Base-by-base conservation (phyloP, 2,113 vertebrate genomes). In the Perca flavescens region DNA sequence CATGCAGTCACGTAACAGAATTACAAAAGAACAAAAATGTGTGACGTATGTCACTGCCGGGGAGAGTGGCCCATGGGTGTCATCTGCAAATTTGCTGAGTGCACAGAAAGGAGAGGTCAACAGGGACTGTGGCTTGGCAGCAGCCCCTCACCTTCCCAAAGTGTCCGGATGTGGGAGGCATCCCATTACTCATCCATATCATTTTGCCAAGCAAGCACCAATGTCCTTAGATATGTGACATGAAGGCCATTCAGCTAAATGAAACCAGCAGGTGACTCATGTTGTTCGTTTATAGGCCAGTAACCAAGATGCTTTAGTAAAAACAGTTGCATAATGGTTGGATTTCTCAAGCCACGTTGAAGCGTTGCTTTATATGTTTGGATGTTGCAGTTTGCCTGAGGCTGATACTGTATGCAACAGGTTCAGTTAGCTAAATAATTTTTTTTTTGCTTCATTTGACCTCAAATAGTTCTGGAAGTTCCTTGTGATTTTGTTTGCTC, bases 161-260 rank as follows among this genome's bases (percentile, higher is more conserved):
- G 87, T 88, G 93, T 93, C 92, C 87, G 90, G 92, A 94, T 92
- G 94, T 89, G 82, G 89, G 78, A 83, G 72, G 88, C 93, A 91
- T 91, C 91, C 91, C 94, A 94, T 94, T 94, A 93, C 93, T 94
- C 92, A 94, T 92, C 88, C 87, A 90, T 93, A 91, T 94, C 84
- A 82, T 93, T 94, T 92, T 91, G 93, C 92, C 88, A 92, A 93
- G 92, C 90, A 86, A 93, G 92, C 93, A 92, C 79, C 89, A 79
- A 60, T 89, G 93, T 91, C 92, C 91, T 93, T 92, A 91, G 87
- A 88, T 89, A 91, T 91, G 86, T 93, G 91, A 93, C 91, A 90
- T 92, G 90, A 93, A 94, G 90, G 92, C 92, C 91, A 83, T 89
- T 86, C 85, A 86, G 92, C 87, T 77, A 87, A 89, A 90, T 89